A percentile compares a stretch with the other conserved stretches of the same genome.
These are phyloP conservation scores for Lycopodina hypogea DNA, from an alignment of 37 sponge, comb jelly and placozoan species.

Conservation along the genomic window DNA sequence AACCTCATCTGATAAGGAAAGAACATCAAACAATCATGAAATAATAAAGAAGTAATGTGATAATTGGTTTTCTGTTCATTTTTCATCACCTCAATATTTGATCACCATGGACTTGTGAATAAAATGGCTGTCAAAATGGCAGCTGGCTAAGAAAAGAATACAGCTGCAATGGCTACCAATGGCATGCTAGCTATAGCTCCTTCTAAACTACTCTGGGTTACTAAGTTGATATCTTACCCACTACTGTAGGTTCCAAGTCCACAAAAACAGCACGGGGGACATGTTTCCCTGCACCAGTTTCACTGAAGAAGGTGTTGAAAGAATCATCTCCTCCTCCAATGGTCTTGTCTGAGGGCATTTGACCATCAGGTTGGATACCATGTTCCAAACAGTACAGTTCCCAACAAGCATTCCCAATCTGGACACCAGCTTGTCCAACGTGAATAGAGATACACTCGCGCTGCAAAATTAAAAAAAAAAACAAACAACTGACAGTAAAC, in stretches of 20 bases:
- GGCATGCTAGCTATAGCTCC: too few species aligned
- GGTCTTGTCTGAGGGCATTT: constrained; percentile 97
- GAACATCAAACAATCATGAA: neutral
- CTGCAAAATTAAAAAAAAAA: constrained; percentile 27
- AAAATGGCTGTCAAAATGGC: neutral
- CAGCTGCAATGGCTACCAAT: too few species aligned
- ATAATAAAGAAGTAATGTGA: neutral
- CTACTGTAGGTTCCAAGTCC: constrained; percentile 97
- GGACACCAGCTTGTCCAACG: constrained; percentile 98
- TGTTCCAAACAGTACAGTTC: constrained; percentile 99
- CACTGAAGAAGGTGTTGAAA: constrained; percentile 99
- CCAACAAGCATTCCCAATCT: constrained; percentile 99
- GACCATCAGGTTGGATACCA: constrained; percentile 98
- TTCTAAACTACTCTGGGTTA: too few species aligned
- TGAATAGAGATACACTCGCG: constrained; percentile 97
- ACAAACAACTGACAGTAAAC: neutral
- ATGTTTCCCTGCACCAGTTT: constrained; percentile 98
- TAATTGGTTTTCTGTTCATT: neutral
- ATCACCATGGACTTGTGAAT: neutral
- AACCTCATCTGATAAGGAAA: constrained; percentile 74
- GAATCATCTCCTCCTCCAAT: constrained; percentile 97
- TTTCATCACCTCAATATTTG: neutral
- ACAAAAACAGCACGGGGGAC: constrained; percentile 96
- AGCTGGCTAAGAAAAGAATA: neutral
- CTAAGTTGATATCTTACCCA: constrained; percentile 52